A percentile compares a stretch with the other conserved stretches of the same genome.
Evolutionary conservation across 2,888 invertebrate species (phyloP).

Genomic region (Dicycla oo): DNA sequence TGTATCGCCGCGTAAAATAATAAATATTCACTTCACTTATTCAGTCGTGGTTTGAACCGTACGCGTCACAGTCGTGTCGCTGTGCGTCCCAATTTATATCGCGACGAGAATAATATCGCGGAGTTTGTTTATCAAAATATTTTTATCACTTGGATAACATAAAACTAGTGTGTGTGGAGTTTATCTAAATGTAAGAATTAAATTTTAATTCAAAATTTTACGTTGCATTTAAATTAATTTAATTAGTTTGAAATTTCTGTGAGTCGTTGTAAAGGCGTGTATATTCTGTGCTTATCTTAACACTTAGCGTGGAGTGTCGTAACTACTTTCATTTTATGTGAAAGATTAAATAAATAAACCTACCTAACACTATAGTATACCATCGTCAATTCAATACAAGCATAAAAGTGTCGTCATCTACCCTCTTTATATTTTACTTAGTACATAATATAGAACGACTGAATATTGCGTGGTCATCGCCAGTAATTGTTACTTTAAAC

Average conservation of each 20-base stretch:
- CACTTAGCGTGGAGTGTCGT: constrained; percentile 6
- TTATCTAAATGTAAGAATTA: constrained; percentile 56
- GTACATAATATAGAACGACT: neutral
- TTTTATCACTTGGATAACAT: constrained; percentile 23
- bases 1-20: constrained; percentile 11
- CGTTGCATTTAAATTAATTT: neutral
- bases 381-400: neutral
- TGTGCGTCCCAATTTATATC: constrained; percentile 33
- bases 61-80: constrained; percentile 20
- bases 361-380: constrained; percentile 25
- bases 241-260: constrained; percentile 14
- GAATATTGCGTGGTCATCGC: neutral
- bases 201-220: neutral
- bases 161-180: constrained; percentile 30
- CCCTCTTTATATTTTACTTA: neutral
- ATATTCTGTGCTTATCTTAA: constrained; percentile 11
- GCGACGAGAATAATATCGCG: constrained; percentile 58
- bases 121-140: constrained; percentile 31
- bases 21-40: too few relatives aligned
- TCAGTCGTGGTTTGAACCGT: constrained; percentile 37
- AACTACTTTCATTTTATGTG: constrained; percentile 34
- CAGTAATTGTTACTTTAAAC: constrained; percentile 15
- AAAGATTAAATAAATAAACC: constrained; percentile 23
- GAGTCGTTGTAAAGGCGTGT: constrained; percentile 30
- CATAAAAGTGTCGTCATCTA: constrained; percentile 5